Evolutionary conservation across 2,888 invertebrate genomes (phyloP), one percentile per base, ranked within the genome.

Genomic region (Melitaea athalia): DNA sequence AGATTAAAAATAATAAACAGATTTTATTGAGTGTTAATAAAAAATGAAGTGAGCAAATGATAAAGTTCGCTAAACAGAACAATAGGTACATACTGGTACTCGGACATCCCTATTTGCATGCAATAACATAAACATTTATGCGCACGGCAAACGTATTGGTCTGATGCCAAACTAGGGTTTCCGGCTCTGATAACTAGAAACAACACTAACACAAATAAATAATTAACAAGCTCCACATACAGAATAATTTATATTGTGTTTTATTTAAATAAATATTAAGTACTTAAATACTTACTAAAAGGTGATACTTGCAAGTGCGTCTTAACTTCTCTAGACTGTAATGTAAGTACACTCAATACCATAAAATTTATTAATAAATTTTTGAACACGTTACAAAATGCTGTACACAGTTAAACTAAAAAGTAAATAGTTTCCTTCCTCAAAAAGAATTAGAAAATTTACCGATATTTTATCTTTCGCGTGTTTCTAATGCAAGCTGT

Each of bases 161-260:
- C 71, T 67, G 64, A 72, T 74, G 75, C 75, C 75, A 75, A 75
- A 70, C 69, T 74, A 67, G 75, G 75, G 74, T 72, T 74, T 75
- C 74, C 73, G 71, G 64, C 67, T 71, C 60, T 63, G 72, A 70
- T 74, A 73, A 69, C 68, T 64, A 70, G 75, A 73, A 73, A 69
- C 73, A 72, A 59, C 62, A 57, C 65, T 67, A 70, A 65, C 69
- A 57, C 72, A 66, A 71, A 75, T 72, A 71, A 75, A 73, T 73
- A 71, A 72, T 72, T 69, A 71, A 53, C 63, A 57, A 57, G 60
- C 63, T 69, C 15, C 47, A 60, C 53, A 68, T 60, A 60, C 60
- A 60, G 53, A 68, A 31, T 10, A 24, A 31, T 47, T 60, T 60
- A 47, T 60, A 47, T 47, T 8, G 47, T 60, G 53, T 55, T 55